Percentiles rank a stretch among this genome's conserved stretches.
Conservation (phyloP, 2,113 vertebrate species). For the Ptyas mucosa region DNA sequence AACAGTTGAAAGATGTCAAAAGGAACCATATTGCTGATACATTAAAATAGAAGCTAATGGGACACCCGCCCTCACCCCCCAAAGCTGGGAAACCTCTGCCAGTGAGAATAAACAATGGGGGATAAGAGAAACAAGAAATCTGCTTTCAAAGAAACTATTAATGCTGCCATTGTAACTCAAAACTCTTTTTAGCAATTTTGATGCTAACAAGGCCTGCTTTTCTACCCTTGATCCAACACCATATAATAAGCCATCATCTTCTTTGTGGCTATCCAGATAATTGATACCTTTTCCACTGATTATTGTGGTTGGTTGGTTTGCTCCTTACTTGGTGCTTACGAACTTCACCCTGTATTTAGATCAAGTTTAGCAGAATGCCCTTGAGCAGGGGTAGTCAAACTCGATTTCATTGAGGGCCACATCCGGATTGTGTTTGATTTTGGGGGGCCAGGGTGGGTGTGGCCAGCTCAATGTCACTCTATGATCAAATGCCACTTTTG, state of each 20-base stretch:
- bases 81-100: not conserved
- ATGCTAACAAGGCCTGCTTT: not conserved
- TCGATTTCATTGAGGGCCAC: no score
- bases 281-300: not conserved
- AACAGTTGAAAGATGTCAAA: not conserved
- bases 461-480: no score
- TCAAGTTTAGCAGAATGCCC: not conserved
- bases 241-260: not conserved
- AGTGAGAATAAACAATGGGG: not conserved
- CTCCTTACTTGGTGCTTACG: not conserved
- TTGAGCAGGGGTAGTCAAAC: no score
- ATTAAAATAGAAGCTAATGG: not conserved
- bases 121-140: not conserved
- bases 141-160: not conserved
- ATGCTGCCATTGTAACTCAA: not conserved
- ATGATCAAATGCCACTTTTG: no score
- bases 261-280: not conserved
- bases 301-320: not conserved
- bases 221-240: not conserved
- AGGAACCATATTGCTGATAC: not conserved
- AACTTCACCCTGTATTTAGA: not conserved
- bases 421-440: no score
- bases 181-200: not conserved
- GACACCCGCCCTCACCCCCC: not conserved
- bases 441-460: no score